These are phyloP conservation scores for Pristionchus maxplancki DNA, from an alignment of 2,888 invertebrate species.

Conservation along the genomic window DNA sequence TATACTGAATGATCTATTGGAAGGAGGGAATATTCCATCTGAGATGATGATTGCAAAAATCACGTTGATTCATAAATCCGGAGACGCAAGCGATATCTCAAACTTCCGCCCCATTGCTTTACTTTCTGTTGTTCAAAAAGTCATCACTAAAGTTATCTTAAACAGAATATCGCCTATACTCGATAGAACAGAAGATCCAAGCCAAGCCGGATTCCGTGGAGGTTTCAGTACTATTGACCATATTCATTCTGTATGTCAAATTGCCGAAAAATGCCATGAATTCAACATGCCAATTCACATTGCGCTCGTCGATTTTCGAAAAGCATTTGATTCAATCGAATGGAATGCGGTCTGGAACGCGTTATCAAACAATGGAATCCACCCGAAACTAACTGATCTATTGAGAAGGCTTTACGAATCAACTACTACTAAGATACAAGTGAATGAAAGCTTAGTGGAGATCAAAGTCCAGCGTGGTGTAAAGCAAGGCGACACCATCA, in stretches of 20 bases:
- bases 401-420: not conserved
- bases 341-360: not conserved
- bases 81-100: not conserved
- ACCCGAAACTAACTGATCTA: not conserved
- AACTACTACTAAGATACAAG: not conserved
- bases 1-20: not conserved
- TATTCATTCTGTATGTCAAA: conserved; percentile 2
- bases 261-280: not conserved
- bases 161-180: not conserved
- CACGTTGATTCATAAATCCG: not conserved
- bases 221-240: conserved; percentile 5
- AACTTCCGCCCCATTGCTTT: conserved; percentile 15
- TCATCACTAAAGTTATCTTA: not conserved
- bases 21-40: not conserved
- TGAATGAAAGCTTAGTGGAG: not conserved
- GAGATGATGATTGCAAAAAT: not conserved
- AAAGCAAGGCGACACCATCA: not conserved
- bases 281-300: not conserved
- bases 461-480: not conserved
- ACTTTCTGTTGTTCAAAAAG: not conserved
- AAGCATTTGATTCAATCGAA: not conserved
- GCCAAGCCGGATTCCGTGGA: not conserved
- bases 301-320: conserved; percentile 4
- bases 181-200: not conserved
- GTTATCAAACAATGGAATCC: not conserved